These are phyloP conservation scores for Cosmopolites sordidus DNA, from an alignment of 2,888 invertebrate genomes.

Conservation along the genomic window DNA sequence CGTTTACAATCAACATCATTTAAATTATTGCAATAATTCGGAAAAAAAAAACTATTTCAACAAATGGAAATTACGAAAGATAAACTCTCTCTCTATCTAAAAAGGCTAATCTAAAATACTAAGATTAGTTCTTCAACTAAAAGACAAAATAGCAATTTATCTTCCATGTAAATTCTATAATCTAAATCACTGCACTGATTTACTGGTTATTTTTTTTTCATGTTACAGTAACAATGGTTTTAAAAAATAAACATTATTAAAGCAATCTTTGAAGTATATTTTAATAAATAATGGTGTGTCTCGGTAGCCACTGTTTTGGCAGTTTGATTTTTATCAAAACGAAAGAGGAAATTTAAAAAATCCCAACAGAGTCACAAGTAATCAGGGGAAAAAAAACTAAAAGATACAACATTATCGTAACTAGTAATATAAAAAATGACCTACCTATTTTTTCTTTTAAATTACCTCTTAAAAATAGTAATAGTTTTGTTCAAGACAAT, in stretches of 20 bases:
- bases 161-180: slow-evolving; percentile 1
- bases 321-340: neutral
- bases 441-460: slow-evolving; percentile 3
- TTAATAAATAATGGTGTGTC: slow-evolving; percentile 7
- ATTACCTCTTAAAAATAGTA: slow-evolving; percentile 8
- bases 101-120: slow-evolving; percentile 7
- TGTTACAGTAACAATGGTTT: too few relatives aligned
- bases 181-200: slow-evolving; percentile 8
- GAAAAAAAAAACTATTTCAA: neutral
- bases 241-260: too few relatives aligned
- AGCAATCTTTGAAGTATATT: neutral
- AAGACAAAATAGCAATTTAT: slow-evolving; percentile 10
- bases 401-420: slow-evolving; percentile 26
- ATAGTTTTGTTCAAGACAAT: too few relatives aligned
- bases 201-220: neutral
- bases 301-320: slow-evolving; percentile 1
- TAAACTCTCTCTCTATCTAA: slow-evolving; percentile 2
- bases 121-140: slow-evolving; percentile 8
- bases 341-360: slow-evolving; percentile 24
- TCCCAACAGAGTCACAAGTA: too few relatives aligned
- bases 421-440: slow-evolving; percentile 7
- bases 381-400: slow-evolving; percentile 26
- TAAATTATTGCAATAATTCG: slow-evolving; percentile 2
- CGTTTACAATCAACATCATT: neutral
- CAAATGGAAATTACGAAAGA: neutral